A percentile compares a stretch with the other conserved stretches of the same genome.
Conservation (phyloP, 1,140 invertebrate species). For the Glomeris maerens region DNA sequence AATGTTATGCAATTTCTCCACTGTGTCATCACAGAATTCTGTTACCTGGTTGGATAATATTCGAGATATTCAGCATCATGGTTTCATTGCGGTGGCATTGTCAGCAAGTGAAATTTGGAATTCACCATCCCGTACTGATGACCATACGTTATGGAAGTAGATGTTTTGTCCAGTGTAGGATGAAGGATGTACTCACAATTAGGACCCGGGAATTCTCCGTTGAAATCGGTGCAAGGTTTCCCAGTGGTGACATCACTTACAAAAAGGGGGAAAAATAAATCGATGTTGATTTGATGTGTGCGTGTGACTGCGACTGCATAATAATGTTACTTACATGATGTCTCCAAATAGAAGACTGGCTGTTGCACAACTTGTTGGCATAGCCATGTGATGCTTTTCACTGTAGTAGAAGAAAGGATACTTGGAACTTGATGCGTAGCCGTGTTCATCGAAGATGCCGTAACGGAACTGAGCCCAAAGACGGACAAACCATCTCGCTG, state of each 20-base stretch:
- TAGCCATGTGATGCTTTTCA: neutral
- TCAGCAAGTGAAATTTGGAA: neutral
- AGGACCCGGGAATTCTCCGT: neutral
- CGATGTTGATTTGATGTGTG: neutral
- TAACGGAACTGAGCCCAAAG: neutral
- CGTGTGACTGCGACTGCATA: neutral
- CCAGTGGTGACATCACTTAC: neutral
- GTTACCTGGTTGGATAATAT: neutral
- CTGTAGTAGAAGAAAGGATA: neutral
- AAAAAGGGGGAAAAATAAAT: neutral
- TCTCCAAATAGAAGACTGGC: neutral
- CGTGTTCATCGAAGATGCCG: neutral
- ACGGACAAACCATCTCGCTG: neutral
- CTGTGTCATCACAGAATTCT: neutral
- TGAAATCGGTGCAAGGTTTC: neutral
- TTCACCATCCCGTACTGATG: neutral
- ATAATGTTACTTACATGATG: neutral
- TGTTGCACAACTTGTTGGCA: neutral
- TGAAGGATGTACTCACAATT: neutral
- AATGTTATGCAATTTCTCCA: neutral
- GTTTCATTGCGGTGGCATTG: neutral
- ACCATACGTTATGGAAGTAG: neutral
- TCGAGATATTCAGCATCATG: neutral
- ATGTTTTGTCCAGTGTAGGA: neutral
- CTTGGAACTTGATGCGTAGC: neutral